A percentile compares a stretch with the other conserved stretches of the same genome.
Evolutionary conservation across 2,113 vertebrate genomes (phyloP).

Genomic region (Calyptomena viridis): DNA sequence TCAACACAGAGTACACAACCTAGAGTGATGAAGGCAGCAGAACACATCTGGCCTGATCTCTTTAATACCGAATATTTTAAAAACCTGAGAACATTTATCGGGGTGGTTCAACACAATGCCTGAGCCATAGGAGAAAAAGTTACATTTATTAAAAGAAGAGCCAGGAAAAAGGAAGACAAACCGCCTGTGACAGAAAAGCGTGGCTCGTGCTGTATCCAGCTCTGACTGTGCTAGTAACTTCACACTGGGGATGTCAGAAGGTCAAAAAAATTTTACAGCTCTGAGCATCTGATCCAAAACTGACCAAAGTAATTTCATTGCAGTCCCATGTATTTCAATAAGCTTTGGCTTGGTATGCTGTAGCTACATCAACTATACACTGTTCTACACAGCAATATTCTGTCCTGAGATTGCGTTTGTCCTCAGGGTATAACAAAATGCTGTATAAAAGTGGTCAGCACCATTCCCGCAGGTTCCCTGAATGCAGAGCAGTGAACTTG

Average conservation of each 20-base stretch:
- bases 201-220: not conserved
- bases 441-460: not conserved
- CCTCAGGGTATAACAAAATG: not conserved
- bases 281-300: not conserved
- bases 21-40: constrained; percentile 48
- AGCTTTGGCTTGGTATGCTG: not conserved
- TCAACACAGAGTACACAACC: constrained; percentile 54
- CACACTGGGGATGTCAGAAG: not conserved
- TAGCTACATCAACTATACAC: not conserved
- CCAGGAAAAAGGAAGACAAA: constrained; percentile 2
- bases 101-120: not conserved
- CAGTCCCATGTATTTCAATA: not conserved
- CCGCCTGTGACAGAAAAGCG: not conserved
- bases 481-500: not conserved
- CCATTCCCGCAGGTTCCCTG: fast-evolving
- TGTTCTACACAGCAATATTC: not conserved
- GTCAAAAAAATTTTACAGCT: not conserved
- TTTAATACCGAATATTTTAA: constrained; percentile 58
- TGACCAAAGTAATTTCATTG: not conserved
- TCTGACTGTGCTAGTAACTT: not conserved
- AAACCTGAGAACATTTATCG: constrained; percentile 42
- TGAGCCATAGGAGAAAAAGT: not conserved
- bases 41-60: constrained; percentile 52
- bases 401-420: not conserved
- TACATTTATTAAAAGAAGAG: constrained; percentile 36